These are phyloP conservation scores for Syrmaticus mikado DNA, from an alignment of 2,113 vertebrate species.

Conservation along the genomic window DNA sequence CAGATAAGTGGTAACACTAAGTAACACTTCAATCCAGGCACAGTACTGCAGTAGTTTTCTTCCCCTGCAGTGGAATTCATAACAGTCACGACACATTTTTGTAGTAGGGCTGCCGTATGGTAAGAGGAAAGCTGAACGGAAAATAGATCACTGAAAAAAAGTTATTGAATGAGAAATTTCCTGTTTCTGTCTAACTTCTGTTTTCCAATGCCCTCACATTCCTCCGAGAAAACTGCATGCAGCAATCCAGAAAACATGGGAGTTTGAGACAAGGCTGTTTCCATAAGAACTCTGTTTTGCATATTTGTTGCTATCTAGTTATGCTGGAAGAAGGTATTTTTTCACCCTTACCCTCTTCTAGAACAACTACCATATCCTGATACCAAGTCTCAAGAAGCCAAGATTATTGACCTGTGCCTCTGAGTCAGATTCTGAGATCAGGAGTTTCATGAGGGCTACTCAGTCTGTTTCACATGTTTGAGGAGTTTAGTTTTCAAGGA, in stretches of 20 bases:
- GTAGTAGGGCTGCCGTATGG: neutral
- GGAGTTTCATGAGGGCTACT: neutral
- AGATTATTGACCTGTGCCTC: neutral
- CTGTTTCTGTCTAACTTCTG: neutral
- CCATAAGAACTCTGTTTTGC: conserved; percentile 3
- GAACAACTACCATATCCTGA: neutral
- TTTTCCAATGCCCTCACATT: neutral
- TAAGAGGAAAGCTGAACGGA: neutral
- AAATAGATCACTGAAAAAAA: neutral
- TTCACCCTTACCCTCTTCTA: neutral
- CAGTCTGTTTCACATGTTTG: neutral
- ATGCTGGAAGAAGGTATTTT: neutral
- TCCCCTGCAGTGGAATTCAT: fast-evolving
- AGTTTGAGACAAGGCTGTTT: conserved; percentile 6
- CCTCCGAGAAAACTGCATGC: neutral
- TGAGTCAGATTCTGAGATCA: neutral
- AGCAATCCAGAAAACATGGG: neutral
- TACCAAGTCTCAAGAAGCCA: neutral
- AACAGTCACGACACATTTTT: neutral
- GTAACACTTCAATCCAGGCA: neutral
- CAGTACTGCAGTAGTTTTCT: neutral
- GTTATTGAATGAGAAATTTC: neutral
- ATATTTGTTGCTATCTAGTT: conserved; percentile 28
- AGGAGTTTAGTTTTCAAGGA: neutral
- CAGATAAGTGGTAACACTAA: neutral